A percentile compares a stretch with the other conserved stretches of the same genome.
phyloP scores from a whole-genome alignment of 2,888 invertebrate genomes.

The Andrena dorsata region DNA sequence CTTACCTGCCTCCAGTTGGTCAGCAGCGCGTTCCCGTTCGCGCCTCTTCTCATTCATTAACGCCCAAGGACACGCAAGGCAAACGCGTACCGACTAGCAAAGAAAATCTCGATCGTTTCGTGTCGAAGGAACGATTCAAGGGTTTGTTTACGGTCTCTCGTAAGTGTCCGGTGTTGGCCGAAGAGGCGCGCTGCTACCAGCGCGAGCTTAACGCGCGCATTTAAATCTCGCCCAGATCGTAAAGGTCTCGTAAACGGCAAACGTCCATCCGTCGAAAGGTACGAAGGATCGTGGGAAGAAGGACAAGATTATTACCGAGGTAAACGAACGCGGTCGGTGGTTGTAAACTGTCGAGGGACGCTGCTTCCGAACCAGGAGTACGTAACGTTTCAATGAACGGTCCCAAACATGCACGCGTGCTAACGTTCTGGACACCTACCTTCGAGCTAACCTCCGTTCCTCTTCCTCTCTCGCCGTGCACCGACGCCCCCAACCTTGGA shows the following conservation, averaged over 20 bases:
- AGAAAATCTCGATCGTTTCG: constrained; percentile 17
- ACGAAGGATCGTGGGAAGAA: constrained; percentile 56
- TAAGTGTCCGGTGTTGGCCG: constrained; percentile 8
- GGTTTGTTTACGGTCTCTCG: constrained; percentile 26
- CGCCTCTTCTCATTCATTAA: constrained; percentile 3
- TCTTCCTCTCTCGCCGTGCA: not conserved
- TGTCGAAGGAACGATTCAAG: constrained; percentile 13
- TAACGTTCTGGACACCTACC: not conserved
- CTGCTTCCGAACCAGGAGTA: constrained; percentile 48
- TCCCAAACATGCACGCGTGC: constrained; percentile 6
- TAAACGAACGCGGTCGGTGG: constrained; percentile 71
- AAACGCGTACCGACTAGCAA: not conserved
- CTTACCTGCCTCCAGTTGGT: constrained; percentile 3
- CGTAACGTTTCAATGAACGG: constrained; percentile 65
- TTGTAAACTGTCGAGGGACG: constrained; percentile 69
- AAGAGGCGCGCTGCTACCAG: constrained; percentile 20
- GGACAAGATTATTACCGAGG: constrained; percentile 76
- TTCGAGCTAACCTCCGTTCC: not conserved
- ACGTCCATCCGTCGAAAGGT: constrained; percentile 67
- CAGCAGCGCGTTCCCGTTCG: no score
- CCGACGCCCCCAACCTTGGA: not conserved
- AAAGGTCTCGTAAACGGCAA: constrained; percentile 75
- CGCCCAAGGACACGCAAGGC: not conserved
- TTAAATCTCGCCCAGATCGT: constrained; percentile 71
- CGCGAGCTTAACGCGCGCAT: constrained; percentile 56